These are phyloP conservation scores for Cephus rjabovi DNA, from an alignment of 2,888 invertebrate species.

Conservation along the genomic window DNA sequence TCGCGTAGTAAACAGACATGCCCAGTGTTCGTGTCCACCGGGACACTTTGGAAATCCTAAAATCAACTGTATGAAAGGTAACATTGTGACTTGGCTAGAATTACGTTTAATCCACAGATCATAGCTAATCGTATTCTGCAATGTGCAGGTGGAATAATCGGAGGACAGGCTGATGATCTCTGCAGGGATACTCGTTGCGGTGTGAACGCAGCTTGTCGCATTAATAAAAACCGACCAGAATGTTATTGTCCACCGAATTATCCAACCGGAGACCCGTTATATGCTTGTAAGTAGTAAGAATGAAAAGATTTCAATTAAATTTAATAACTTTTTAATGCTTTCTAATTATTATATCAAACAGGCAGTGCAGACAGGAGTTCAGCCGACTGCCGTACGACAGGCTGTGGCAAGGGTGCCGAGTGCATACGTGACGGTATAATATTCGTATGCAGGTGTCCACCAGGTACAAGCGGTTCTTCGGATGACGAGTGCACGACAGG, in stretches of 20 bases:
- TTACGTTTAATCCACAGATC: neutral
- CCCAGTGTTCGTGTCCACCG: slow-evolving; percentile 83
- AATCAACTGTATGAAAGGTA: slow-evolving; percentile 76
- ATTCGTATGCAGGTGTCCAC: slow-evolving; percentile 84
- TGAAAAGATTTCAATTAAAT: neutral
- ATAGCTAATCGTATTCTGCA: neutral
- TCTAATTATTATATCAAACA: slow-evolving; percentile 17
- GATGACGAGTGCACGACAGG: slow-evolving; percentile 79
- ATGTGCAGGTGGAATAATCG: slow-evolving; percentile 63
- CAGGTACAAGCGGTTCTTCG: slow-evolving; percentile 80
- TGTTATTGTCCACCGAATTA: slow-evolving; percentile 87
- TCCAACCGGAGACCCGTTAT: slow-evolving; percentile 86
- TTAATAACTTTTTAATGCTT: neutral
- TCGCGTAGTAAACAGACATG: slow-evolving; percentile 78
- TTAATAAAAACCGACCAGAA: slow-evolving; percentile 75
- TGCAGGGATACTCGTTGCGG: slow-evolving; percentile 86
- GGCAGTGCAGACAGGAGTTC: slow-evolving; percentile 53
- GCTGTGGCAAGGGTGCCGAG: slow-evolving; percentile 88
- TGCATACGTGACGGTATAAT: slow-evolving; percentile 87
- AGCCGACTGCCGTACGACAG: slow-evolving; percentile 84
- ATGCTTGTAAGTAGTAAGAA: slow-evolving; percentile 78
- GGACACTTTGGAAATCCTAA: slow-evolving; percentile 80
- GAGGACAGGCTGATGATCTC: slow-evolving; percentile 71
- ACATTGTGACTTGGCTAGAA: neutral
- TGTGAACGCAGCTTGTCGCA: slow-evolving; percentile 83